Percentiles rank a stretch among this genome's conserved stretches.
These are phyloP conservation scores for Clarias fuscus DNA, from an alignment of 2,797 vertebrate species.

Conservation along the genomic window DNA sequence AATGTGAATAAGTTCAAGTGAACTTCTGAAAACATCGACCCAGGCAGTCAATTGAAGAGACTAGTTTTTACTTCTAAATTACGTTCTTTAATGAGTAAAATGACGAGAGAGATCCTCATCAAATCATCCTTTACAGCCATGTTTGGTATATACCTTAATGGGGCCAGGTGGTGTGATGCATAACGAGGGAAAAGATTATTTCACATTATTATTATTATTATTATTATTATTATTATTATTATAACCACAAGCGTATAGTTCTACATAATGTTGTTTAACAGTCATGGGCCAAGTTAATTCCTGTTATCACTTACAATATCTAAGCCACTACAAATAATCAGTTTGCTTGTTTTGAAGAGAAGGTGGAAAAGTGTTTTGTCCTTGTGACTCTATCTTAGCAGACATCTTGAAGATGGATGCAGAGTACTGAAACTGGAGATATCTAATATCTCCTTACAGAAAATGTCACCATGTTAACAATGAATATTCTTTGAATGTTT, in stretches of 20 bases:
- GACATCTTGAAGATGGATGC: background rate
- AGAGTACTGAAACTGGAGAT: background rate
- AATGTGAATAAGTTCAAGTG: conserved; percentile 27
- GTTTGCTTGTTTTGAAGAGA: background rate
- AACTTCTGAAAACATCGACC: conserved; percentile 15
- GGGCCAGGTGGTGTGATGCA: background rate
- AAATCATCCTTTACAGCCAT: background rate
- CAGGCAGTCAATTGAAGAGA: conserved; percentile 31
- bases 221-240: too few relatives aligned
- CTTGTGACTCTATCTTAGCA: background rate
- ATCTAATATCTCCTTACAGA: background rate
- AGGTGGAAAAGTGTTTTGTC: background rate
- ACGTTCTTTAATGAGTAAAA: background rate
- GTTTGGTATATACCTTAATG: background rate
- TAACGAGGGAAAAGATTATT: background rate
- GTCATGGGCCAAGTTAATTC: background rate
- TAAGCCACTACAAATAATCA: background rate
- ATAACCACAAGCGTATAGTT: background rate
- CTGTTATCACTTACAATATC: background rate
- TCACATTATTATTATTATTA: too few relatives aligned
- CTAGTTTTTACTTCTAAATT: conserved; percentile 17
- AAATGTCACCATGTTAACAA: background rate
- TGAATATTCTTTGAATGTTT: background rate
- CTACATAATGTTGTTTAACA: background rate
- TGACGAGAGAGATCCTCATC: background rate